phyloP scores from a whole-genome alignment of 2,888 invertebrate genomes.

The Tinea trinotella region DNA sequence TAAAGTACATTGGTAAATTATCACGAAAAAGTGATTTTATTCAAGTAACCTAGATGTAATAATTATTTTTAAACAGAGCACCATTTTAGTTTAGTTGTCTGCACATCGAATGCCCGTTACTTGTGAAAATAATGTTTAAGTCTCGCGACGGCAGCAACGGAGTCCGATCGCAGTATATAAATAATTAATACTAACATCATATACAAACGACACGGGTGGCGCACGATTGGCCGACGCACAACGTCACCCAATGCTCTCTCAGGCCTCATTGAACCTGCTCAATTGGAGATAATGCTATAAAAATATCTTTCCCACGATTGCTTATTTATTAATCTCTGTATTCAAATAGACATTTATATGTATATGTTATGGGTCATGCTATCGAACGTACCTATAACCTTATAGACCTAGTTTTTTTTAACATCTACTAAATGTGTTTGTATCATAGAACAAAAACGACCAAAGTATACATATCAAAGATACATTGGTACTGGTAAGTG shows the following conservation, averaged over 20 bases:
- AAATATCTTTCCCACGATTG: background rate
- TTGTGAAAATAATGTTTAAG: conserved; percentile 30
- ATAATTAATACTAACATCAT: conserved; percentile 28
- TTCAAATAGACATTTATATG: too few relatives aligned
- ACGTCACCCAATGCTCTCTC: conserved; percentile 20
- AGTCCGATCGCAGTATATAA: conserved; percentile 25
- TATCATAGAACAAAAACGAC: too few relatives aligned
- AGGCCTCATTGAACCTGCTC: conserved; percentile 8
- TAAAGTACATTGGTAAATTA: too few relatives aligned
- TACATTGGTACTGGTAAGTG: too few relatives aligned
- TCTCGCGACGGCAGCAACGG: conserved; percentile 25
- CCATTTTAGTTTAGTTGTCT: conserved; percentile 22
- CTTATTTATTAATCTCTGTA: too few relatives aligned
- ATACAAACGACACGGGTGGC: conserved; percentile 21
- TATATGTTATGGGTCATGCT: too few relatives aligned
- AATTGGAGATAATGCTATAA: background rate
- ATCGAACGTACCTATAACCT: too few relatives aligned
- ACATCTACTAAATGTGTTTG: too few relatives aligned
- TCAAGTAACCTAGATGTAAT: too few relatives aligned
- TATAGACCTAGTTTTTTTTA: too few relatives aligned
- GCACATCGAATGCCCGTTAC: conserved; percentile 29
- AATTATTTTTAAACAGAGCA: conserved; percentile 26
- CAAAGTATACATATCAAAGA: too few relatives aligned
- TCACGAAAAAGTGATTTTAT: too few relatives aligned
- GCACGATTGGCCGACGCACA: conserved; percentile 29